Percentiles rank a stretch among this genome's conserved stretches.
phyloP scores from a whole-genome alignment of 2,888 invertebrate species.

The Temnothorax unifasciatus region DNA sequence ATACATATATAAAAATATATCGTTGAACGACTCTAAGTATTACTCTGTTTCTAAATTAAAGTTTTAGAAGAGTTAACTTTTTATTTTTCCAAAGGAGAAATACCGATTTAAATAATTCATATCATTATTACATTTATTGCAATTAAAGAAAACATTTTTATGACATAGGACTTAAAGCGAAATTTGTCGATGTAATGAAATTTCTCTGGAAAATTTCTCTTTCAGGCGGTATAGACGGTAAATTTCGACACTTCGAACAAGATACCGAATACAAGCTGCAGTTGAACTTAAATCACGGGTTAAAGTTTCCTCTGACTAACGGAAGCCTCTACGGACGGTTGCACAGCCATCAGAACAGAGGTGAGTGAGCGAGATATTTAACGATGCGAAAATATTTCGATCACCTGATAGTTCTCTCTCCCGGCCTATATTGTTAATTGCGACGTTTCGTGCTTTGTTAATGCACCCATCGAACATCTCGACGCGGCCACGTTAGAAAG shows the following conservation, averaged over 20 bases:
- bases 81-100: background rate
- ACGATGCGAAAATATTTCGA: slow-evolving; percentile 42
- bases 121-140: background rate
- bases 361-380: slow-evolving; percentile 68
- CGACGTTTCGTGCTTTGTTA: slow-evolving; percentile 38
- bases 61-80: background rate
- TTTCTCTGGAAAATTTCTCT: slow-evolving; percentile 65
- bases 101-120: background rate
- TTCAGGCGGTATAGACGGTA: slow-evolving; percentile 88
- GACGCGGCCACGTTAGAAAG: slow-evolving; percentile 45
- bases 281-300: slow-evolving; percentile 86
- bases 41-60: background rate
- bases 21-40: background rate
- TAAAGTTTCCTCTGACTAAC: slow-evolving; percentile 88
- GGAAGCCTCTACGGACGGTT: slow-evolving; percentile 88
- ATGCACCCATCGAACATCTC: slow-evolving; percentile 6
- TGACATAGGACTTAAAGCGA: background rate
- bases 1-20: background rate
- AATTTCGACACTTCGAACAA: slow-evolving; percentile 88
- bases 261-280: slow-evolving; percentile 85
- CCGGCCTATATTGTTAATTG: slow-evolving; percentile 41
- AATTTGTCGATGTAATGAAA: slow-evolving; percentile 12
- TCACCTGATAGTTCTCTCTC: slow-evolving; percentile 10
- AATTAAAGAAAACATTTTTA: background rate
- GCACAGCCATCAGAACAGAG: slow-evolving; percentile 86